Conservation (phyloP, 2,888 invertebrate species). For the Limnephilus rhombicus region DNA sequence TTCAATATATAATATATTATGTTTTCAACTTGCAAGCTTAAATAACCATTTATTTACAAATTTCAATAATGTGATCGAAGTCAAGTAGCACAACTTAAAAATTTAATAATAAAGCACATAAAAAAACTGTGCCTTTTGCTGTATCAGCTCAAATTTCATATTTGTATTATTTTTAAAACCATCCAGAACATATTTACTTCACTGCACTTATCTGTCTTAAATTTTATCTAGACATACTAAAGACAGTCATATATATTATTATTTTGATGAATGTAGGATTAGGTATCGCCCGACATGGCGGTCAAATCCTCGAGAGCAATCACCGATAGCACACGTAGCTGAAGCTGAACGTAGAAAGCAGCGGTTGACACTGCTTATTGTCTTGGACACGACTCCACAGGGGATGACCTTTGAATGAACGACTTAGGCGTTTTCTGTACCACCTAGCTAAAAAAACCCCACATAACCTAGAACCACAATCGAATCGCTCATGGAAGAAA, state of each 20-base stretch:
- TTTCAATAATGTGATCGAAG: too few relatives aligned
- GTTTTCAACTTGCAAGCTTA: too few relatives aligned
- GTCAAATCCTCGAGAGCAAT: not conserved
- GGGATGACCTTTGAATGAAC: conserved; percentile 32
- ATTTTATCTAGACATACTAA: not conserved
- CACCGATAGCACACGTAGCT: not conserved
- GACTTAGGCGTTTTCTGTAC: conserved; percentile 5
- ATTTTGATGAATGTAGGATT: not conserved
- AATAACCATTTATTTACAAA: too few relatives aligned
- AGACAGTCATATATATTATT: not conserved
- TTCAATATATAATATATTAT: too few relatives aligned
- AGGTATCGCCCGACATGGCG: not conserved
- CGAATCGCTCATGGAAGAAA: not conserved
- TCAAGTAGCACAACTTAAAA: too few relatives aligned
- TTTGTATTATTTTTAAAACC: not conserved
- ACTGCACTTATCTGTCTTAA: not conserved
- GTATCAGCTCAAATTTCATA: not conserved
- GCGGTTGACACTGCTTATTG: conserved; percentile 26
- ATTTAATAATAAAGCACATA: too few relatives aligned
- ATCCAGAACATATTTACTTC: not conserved
- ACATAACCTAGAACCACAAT: not conserved
- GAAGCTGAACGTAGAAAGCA: not conserved
- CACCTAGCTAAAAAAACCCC: not conserved
- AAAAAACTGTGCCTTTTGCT: too few relatives aligned
- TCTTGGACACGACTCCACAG: not conserved